phyloP scores from a whole-genome alignment of 2,888 invertebrate genomes.

The Agrilus cyanescens region DNA sequence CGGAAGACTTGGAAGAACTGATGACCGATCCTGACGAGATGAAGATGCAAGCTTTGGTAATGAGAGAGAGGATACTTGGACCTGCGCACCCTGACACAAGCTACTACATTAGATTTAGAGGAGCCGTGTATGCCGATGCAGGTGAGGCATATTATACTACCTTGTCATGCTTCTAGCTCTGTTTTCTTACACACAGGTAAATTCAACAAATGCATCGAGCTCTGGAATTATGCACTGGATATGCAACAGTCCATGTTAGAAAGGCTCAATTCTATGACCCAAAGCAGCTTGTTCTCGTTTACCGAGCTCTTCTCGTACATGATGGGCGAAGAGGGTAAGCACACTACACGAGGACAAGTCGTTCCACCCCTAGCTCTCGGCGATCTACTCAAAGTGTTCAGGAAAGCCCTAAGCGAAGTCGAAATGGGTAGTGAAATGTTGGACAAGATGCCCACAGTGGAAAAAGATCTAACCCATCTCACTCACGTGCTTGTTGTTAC shows the following conservation, averaged over 20 bases:
- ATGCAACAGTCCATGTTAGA: constrained; percentile 92
- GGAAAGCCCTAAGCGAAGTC: constrained; percentile 68
- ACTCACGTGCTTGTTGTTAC: constrained; percentile 79
- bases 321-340: constrained; percentile 74
- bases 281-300: constrained; percentile 87
- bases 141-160: constrained; percentile 8
- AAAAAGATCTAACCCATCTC: constrained; percentile 64
- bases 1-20: constrained; percentile 71
- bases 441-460: constrained; percentile 47
- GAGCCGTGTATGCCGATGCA: constrained; percentile 76
- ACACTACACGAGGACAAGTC: constrained; percentile 44
- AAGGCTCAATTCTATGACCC: constrained; percentile 88
- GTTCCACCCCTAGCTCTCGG: constrained; percentile 71
- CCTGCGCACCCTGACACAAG: constrained; percentile 95
- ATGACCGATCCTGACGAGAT: constrained; percentile 91
- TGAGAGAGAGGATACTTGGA: constrained; percentile 78
- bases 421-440: constrained; percentile 51
- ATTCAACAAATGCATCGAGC: constrained; percentile 80
- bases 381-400: constrained; percentile 74
- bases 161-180: constrained; percentile 24
- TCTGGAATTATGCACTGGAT: constrained; percentile 95
- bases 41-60: constrained; percentile 89
- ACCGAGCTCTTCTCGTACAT: constrained; percentile 91
- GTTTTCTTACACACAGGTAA: constrained; percentile 45
- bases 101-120: constrained; percentile 79